Conservation (phyloP, 1,140 invertebrate species). For the Euwallacea fornicatus region DNA sequence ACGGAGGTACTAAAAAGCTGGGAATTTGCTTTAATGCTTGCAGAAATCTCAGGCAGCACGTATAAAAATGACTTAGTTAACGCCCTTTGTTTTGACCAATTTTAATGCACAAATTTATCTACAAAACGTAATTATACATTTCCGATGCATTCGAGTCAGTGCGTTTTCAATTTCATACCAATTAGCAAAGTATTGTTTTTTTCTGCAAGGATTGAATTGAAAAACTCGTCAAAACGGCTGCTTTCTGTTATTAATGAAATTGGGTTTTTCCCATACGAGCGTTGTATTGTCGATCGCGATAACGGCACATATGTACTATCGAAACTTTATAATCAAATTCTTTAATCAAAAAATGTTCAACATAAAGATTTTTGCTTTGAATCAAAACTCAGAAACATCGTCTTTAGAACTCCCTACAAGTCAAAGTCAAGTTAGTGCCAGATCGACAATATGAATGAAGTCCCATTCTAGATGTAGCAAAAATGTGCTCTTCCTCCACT, state of each 20-base stretch:
- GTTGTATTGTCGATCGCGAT: constrained; percentile 3
- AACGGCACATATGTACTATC: neutral
- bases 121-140: neutral
- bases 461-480: constrained; percentile 12
- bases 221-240: constrained; percentile 16
- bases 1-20: neutral
- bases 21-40: neutral
- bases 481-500: constrained; percentile 45
- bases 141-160: neutral
- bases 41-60: neutral
- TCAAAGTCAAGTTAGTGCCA: neutral
- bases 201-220: constrained; percentile 9
- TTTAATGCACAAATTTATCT: neutral
- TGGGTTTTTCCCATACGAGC: constrained; percentile 8
- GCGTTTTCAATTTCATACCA: neutral
- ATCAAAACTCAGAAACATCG: too few relatives aligned
- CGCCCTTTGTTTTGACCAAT: neutral
- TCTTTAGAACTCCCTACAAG: constrained; percentile 4
- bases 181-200: constrained; percentile 8
- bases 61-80: too few relatives aligned
- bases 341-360: constrained; percentile 6
- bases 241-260: constrained; percentile 18
- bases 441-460: too few relatives aligned
- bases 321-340: constrained; percentile 13
- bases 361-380: too few relatives aligned